Evolutionary conservation across 2,113 vertebrate genomes (phyloP).

Genomic region (Corythornis cristatus): DNA sequence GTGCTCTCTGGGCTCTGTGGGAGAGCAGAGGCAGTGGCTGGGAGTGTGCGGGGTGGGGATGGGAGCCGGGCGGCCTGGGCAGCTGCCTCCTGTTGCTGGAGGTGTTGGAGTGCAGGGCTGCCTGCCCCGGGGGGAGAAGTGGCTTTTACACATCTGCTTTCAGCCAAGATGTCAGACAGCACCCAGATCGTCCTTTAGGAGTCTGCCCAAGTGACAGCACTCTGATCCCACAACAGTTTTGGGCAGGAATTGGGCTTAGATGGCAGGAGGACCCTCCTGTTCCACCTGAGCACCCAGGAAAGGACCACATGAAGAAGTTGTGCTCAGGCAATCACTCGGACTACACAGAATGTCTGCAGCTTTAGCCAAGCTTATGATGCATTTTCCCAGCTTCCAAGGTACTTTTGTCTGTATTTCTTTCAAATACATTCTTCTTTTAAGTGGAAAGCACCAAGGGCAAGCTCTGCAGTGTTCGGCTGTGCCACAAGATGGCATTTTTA

Average conservation of each 20-base stretch:
- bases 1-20: not conserved
- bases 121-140: not conserved
- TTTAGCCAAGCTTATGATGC: not conserved
- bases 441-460: not conserved
- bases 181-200: not conserved
- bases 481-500: slow-evolving; percentile 53
- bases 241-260: not conserved
- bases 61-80: not conserved
- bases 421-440: not conserved
- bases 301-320: not conserved
- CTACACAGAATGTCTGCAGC: not conserved
- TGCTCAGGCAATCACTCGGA: not conserved
- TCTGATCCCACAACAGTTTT: not conserved
- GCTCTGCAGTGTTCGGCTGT: not conserved
- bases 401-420: not conserved
- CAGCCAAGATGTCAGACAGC: not conserved
- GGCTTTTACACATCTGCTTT: not conserved
- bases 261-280: not conserved
- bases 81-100: not conserved
- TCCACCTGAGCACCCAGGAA: not conserved
- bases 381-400: not conserved
- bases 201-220: not conserved
- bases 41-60: not conserved
- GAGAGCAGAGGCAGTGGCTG: not conserved
- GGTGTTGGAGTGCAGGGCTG: not conserved